Evolutionary conservation across 2,888 invertebrate species (phyloP).

Genomic region (Xestia sexstrigata): DNA sequence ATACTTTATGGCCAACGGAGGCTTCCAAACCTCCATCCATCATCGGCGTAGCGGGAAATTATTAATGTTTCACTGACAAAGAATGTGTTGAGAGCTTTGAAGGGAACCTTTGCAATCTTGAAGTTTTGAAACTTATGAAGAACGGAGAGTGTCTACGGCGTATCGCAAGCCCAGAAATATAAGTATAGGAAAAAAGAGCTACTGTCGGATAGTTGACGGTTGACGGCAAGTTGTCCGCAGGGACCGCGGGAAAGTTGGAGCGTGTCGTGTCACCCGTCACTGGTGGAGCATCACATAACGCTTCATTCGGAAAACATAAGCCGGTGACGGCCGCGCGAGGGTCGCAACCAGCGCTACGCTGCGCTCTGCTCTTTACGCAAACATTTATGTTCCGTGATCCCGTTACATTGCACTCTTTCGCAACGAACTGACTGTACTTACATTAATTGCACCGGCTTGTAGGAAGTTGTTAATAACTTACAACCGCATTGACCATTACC

Average conservation of each 20-base stretch:
- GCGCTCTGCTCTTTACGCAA: background rate
- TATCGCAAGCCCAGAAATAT: no score
- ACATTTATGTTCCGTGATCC: background rate
- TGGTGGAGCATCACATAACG: slow-evolving; percentile 1
- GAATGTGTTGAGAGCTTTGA: background rate
- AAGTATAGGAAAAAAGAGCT: no score
- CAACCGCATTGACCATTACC: background rate
- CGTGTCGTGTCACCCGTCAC: background rate
- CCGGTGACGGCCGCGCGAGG: background rate
- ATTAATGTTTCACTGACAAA: background rate
- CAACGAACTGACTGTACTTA: background rate
- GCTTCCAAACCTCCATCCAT: background rate
- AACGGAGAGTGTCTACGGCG: no score
- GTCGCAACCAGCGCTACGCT: slow-evolving; percentile 5
- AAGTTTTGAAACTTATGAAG: no score
- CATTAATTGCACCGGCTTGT: background rate
- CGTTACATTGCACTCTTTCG: background rate
- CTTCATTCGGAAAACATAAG: slow-evolving; percentile 2
- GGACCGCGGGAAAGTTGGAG: background rate
- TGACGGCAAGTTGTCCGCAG: background rate
- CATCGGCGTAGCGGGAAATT: background rate
- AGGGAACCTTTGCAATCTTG: no score
- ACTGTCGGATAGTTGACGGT: background rate
- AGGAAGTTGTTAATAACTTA: background rate
- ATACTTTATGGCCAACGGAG: background rate